phyloP scores from a whole-genome alignment of 2,888 invertebrate species.

The Chrysolina americana region DNA sequence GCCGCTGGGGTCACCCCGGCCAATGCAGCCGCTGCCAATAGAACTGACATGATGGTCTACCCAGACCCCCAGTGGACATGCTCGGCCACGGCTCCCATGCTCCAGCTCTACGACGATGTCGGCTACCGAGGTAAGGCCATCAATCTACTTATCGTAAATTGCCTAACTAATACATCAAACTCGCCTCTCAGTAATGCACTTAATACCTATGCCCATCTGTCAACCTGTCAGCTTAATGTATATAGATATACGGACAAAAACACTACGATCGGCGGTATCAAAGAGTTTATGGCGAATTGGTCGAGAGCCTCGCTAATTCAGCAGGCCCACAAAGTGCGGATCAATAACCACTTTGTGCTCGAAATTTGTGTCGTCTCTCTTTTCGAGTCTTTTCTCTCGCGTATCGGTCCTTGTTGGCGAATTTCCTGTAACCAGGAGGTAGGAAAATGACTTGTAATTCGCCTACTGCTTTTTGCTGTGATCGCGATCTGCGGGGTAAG shows the following conservation, averaged over 20 bases:
- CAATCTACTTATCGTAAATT: slow-evolving; percentile 19
- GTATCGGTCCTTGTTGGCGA: slow-evolving; percentile 56
- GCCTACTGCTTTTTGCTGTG: slow-evolving; percentile 36
- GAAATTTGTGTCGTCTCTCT: slow-evolving; percentile 32
- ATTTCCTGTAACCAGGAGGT: slow-evolving; percentile 36
- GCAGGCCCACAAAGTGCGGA: slow-evolving; percentile 12
- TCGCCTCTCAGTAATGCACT: too few relatives aligned
- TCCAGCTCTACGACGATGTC: slow-evolving; percentile 78
- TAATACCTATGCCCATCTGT: slow-evolving; percentile 25
- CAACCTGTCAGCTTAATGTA: slow-evolving; percentile 32
- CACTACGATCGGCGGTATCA: slow-evolving; percentile 31
- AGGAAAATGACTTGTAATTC: slow-evolving; percentile 45
- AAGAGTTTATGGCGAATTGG: slow-evolving; percentile 25
- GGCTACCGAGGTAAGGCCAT: slow-evolving; percentile 74
- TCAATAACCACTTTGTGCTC: slow-evolving; percentile 2
- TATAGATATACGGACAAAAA: slow-evolving; percentile 24
- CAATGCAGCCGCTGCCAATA: slow-evolving; percentile 55
- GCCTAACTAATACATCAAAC: background rate
- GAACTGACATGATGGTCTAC: slow-evolving; percentile 73
- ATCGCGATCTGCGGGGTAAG: slow-evolving; percentile 56
- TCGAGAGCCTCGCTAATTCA: slow-evolving; percentile 21
- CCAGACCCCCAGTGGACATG: slow-evolving; percentile 75
- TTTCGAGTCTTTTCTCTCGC: slow-evolving; percentile 55
- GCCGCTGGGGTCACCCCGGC: slow-evolving; percentile 59
- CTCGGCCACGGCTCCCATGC: slow-evolving; percentile 73